Conservation (phyloP, 1,140 invertebrate species). For the Battus philenor region DNA sequence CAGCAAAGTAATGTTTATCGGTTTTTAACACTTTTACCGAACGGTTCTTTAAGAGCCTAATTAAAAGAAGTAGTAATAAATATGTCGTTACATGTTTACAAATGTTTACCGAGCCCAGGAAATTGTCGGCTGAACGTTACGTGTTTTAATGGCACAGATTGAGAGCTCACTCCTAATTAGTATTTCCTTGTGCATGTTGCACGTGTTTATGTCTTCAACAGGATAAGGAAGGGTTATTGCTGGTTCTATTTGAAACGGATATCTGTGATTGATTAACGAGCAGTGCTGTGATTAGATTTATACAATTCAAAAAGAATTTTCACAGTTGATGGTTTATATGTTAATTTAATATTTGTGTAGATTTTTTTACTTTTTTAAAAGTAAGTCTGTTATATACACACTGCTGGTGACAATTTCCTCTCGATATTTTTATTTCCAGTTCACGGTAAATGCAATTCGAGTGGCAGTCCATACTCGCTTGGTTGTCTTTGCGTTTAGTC, state of each 20-base stretch:
- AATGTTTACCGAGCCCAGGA: constrained; percentile 33
- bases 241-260: constrained; percentile 5
- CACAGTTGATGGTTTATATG: no score
- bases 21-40: constrained; percentile 1
- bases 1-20: no score
- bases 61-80: constrained; percentile 46
- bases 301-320: no score
- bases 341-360: no score
- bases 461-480: no score
- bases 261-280: constrained; percentile 5
- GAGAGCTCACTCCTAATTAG: constrained; percentile 41
- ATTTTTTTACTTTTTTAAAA: no score
- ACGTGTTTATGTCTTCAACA: constrained; percentile 14
- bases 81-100: constrained; percentile 35
- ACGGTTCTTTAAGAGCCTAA: neutral
- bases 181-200: constrained; percentile 34
- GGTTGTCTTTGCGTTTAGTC: no score
- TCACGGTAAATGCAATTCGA: no score
- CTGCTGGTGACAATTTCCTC: no score
- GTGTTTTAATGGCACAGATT: constrained; percentile 34
- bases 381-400: neutral
- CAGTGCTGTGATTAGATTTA: no score
- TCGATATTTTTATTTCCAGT: no score
- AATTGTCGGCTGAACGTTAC: constrained; percentile 27
- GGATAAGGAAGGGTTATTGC: constrained; percentile 8